These are phyloP conservation scores for Ophonus ardosiacus DNA, from an alignment of 2,888 invertebrate species.

Conservation along the genomic window DNA sequence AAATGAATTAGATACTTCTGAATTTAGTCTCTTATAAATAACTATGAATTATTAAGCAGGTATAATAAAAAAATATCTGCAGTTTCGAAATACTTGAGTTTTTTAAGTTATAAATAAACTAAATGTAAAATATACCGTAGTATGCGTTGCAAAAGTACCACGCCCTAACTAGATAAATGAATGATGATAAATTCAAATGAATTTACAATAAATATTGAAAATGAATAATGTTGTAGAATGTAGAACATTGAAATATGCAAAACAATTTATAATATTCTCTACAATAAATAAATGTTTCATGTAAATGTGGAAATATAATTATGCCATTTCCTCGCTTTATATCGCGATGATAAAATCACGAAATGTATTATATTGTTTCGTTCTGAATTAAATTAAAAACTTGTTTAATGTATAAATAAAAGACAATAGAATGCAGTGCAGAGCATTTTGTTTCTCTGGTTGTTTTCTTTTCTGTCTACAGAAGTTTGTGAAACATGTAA, in stretches of 20 bases:
- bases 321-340: not conserved
- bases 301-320: not conserved
- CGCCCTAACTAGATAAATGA: not conserved
- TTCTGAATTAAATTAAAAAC: slow-evolving; percentile 33
- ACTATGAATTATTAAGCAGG: too few relatives aligned
- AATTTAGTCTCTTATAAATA: too few relatives aligned
- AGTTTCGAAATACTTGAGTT: too few relatives aligned
- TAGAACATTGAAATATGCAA: too few relatives aligned
- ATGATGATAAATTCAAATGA: not conserved
- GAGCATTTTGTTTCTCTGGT: not conserved
- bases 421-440: slow-evolving; percentile 7
- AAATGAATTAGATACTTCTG: too few relatives aligned
- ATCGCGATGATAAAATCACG: not conserved
- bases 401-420: slow-evolving; percentile 34
- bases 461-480: slow-evolving; percentile 12
- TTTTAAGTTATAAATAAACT: too few relatives aligned
- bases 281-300: not conserved
- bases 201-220: not conserved
- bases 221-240: not conserved
- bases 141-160: not conserved
- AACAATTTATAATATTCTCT: too few relatives aligned
- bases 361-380: slow-evolving; percentile 10
- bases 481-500: slow-evolving; percentile 22
- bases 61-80: too few relatives aligned
- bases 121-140: too few relatives aligned